Percentiles rank a stretch among this genome's conserved stretches.
phyloP scores from a whole-genome alignment of 2,113 vertebrate species.

The Psilopsiagon aymara region DNA sequence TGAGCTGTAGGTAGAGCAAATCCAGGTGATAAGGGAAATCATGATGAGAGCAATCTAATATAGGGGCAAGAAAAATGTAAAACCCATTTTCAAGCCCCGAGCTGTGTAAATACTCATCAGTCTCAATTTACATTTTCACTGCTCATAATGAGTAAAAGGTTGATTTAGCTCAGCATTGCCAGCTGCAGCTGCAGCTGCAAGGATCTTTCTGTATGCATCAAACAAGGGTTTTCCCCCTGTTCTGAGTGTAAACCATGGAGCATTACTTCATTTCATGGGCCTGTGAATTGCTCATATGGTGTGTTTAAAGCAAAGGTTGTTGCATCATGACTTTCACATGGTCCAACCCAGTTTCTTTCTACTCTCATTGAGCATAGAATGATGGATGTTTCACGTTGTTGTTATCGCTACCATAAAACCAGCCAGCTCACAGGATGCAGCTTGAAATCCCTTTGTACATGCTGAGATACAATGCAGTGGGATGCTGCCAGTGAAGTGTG shows the following conservation, averaged over 20 bases:
- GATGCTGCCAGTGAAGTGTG: not conserved
- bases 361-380: not conserved
- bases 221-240: not conserved
- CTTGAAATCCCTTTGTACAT: not conserved
- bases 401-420: not conserved
- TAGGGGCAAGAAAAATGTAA: not conserved
- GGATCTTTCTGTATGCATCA: not conserved
- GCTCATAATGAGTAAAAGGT: not conserved
- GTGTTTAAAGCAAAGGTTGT: not conserved
- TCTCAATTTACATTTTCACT: not conserved
- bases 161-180: constrained; percentile 7
- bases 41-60: not conserved
- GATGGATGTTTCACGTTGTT: not conserved
- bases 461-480: not conserved
- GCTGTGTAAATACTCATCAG: constrained; percentile 1
- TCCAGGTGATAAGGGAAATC: not conserved
- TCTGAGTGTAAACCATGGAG: not conserved
- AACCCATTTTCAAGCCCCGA: constrained; percentile 6
- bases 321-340: not conserved
- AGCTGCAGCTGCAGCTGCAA: constrained; percentile 6
- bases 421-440: not conserved
- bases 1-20: constrained; percentile 6
- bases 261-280: not conserved
- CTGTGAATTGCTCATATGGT: not conserved
- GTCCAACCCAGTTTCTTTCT: not conserved